Base-by-base conservation (phyloP, 2,113 vertebrate species). In the Hystrix brachyura region DNA sequence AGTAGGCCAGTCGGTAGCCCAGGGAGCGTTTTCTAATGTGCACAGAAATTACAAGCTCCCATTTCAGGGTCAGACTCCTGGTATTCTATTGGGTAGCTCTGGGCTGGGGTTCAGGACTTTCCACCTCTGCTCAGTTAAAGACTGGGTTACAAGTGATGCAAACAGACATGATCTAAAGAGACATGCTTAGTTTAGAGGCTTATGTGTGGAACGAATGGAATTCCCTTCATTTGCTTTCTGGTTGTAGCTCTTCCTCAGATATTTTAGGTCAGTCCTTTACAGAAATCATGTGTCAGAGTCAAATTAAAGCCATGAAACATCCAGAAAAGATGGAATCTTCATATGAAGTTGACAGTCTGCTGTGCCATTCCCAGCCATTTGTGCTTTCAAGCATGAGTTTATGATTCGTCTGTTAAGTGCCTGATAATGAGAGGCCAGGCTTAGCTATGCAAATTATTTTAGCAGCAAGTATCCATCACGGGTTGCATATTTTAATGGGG, bases 361-460 rank as follows among this genome's bases (percentile, higher is more conserved):
- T 71, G 72, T 92, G 71, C 48, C 1, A 2, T 98, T 97, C 84
- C 69, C 57, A 85, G 72, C 60, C 82, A 67, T 13, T 5, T 64
- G 72, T 86, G 67, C 90, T 95, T 95, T 96, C 84, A 62, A 15
- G 82, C 0, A 0, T 94, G 92, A 90, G 91, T 67, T 96, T 95
- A 93, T 90, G 94, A 94, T 97, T 94, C 86, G 90, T 80, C 27
- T 95, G 38, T 94, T 96, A 94, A 87, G 65, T 80, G 60, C 82
- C 84, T 64, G 60, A 15, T 59, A 91, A 92, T 94, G 95, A 97
- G 92, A 97, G 90, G 34, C 82, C 51, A 13, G 89, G 94, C 64
- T 95, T 96, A 71, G 91, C 96, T 96, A 95, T 96, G 96, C 96
- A 98, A 83, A 98, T 97, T 88, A 86, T 96, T 89, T 88, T 93